Evolutionary conservation across 1,140 invertebrate species (phyloP), one percentile per base, ranked within the genome.

Genomic region (Protaetia brevitarsis): DNA sequence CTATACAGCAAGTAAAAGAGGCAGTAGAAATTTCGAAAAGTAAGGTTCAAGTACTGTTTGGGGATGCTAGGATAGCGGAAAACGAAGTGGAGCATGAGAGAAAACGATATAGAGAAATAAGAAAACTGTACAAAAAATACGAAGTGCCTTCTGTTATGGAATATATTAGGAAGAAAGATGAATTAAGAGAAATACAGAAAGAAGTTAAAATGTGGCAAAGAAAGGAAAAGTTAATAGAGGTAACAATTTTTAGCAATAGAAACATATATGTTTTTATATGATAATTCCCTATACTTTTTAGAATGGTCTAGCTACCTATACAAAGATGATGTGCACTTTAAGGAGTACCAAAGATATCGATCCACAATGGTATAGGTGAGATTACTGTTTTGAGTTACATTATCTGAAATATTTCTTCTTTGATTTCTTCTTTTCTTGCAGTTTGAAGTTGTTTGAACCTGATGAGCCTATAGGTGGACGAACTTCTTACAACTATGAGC

Each of bases 91-190:
- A 51, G 11, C 41, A 36, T 67, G 34, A 31, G 65, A 11, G 67
- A 71, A 30, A 66, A 66, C 29, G 67, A 70, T 60, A 64, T 68
- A 45, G 28, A 69, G 6, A 66, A 71, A 64, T 63, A 59, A 4
- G 57, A 56, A 19, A 70, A 75, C 3, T 67, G 45, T 26, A 51
- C 63, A 19, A 73, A 45, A n/a, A 7, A 16, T 66, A 64, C 62
- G 23, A 69, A 62, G 81, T 83, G 0, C 85, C 85, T 0, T 79
- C 82, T 67, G 71, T 85, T 10, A 74, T 84, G 72, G 83, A 86
- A 1, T 86, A 84, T 56, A 81, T 86, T 0, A 73, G 74, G 45
- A 74, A 82, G 0, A 82, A 85, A 68, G 77, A 75, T 1, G 77
- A 85, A 59, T 69, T 84, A 6, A 69, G 77, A 1, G 80, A 83